Evolutionary conservation across 2,888 invertebrate genomes (phyloP), one percentile per base, ranked within the genome.

Genomic region (Cheilosia soror): DNA sequence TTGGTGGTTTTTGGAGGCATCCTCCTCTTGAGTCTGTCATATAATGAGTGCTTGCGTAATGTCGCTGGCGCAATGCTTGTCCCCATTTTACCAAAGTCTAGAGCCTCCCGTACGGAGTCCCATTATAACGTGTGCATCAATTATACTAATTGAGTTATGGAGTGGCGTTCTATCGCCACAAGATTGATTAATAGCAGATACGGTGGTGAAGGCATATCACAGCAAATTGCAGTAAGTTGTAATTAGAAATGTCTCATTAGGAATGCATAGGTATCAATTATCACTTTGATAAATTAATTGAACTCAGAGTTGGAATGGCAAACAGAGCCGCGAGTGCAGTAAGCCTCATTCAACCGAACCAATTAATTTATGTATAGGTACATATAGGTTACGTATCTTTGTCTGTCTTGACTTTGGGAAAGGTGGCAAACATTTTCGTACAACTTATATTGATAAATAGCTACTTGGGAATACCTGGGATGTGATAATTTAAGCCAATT

Each of bases 141-240:
- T 65, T 71, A 58, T 25, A 13, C 57, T 79, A 79, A 72, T 66
- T 80, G 66, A 71, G 55, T 63, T 78, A 29, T 65, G 51, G 37
- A 15, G 25, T 37, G 53, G 47, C 6, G 1, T 20, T 53, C 20
- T 29, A 49, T 51, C 25, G n/a, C 29, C 49, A 37, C 13, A 44
- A 37, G 57, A 55, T 40, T 65, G 63, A 47, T 58, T 40, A 53
- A 44, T 53, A 9, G 5, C 53, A 40, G 31, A 31, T 13, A 55
- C 13, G 33, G 31, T 51, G 47, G 37, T 15, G 60, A 42, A 27
- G 42, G 42, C 13, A 42, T 9, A 44, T 63, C 20, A 47, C 62
- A 4, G 44, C 27, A 27, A 51, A 27, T n/a, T 60, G 20, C 40
- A 68, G 40, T 29, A 11, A 40, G 33, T 47, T 47, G 44, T 31